Conservation (phyloP, 2,113 vertebrate species). For the Myocastor coypus region DNA sequence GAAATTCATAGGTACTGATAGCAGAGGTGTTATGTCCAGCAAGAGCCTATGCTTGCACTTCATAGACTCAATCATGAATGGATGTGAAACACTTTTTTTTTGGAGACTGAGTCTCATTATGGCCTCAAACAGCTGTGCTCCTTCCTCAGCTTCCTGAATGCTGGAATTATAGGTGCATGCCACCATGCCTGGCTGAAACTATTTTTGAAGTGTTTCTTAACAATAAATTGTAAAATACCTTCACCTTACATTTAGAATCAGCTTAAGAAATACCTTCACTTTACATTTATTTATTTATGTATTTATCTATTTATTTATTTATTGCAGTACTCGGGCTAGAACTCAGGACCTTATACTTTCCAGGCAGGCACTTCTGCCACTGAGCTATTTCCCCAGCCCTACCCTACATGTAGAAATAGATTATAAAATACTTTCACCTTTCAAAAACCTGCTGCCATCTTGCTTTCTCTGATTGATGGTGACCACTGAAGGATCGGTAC, state of each 20-base stretch:
- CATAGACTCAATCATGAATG: not conserved
- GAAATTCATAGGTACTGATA: not conserved
- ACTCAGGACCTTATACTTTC: no score
- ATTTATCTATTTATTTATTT: no score
- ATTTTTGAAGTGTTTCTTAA: conserved; percentile 45
- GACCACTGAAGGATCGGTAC: not conserved
- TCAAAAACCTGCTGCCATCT: not conserved
- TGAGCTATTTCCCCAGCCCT: no score
- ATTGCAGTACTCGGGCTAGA: no score
- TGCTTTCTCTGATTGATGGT: not conserved
- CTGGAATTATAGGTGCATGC: not conserved
- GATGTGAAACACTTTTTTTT: not conserved
- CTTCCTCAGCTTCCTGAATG: not conserved
- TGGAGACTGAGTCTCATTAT: not conserved
- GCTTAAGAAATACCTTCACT: no score
- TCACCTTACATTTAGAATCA: not conserved
- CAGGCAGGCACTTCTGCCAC: no score
- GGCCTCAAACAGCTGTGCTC: no score
- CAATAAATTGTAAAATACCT: conserved; percentile 6
- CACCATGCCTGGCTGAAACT: not conserved
- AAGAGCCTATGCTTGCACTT: not conserved
- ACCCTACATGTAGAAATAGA: no score
- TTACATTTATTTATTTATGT: no score
- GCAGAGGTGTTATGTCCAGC: not conserved
- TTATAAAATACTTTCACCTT: not conserved